phyloP scores from a whole-genome alignment of 2,888 invertebrate species.

The Chaetoderma sp. region DNA sequence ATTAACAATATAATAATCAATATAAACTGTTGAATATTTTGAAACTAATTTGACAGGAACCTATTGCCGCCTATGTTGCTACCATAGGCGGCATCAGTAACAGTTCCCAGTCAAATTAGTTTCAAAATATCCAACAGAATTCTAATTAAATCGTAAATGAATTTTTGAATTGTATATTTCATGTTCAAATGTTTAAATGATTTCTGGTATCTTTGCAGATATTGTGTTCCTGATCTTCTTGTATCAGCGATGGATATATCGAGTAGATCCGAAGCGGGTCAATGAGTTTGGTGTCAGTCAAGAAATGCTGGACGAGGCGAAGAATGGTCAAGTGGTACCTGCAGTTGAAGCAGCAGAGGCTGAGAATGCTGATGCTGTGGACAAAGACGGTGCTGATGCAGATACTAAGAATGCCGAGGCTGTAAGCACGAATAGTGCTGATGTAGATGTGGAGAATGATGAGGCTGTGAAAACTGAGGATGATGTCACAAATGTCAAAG shows the following conservation, averaged over 20 bases:
- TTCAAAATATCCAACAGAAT: too few relatives aligned
- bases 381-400: background rate
- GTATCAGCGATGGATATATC: conserved; percentile 99
- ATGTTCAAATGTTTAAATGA: background rate
- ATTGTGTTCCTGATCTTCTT: conserved; percentile 99
- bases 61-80: too few relatives aligned
- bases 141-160: background rate
- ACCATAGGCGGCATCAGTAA: too few relatives aligned
- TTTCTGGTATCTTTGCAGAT: conserved; percentile 75
- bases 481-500: too few relatives aligned
- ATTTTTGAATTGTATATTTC: background rate
- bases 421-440: too few relatives aligned
- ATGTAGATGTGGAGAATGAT: too few relatives aligned
- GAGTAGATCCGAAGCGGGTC: conserved; percentile 91
- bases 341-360: background rate
- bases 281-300: conserved; percentile 99
- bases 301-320: conserved; percentile 83
- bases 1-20: too few relatives aligned
- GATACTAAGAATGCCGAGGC: too few relatives aligned
- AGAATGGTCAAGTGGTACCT: conserved; percentile 39
- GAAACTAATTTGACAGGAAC: too few relatives aligned
- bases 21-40: too few relatives aligned
- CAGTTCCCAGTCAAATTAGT: too few relatives aligned
- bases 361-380: background rate
- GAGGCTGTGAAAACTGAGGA: too few relatives aligned